Conservation (phyloP, 2,113 vertebrate species). For the Phocoena phocoena region DNA sequence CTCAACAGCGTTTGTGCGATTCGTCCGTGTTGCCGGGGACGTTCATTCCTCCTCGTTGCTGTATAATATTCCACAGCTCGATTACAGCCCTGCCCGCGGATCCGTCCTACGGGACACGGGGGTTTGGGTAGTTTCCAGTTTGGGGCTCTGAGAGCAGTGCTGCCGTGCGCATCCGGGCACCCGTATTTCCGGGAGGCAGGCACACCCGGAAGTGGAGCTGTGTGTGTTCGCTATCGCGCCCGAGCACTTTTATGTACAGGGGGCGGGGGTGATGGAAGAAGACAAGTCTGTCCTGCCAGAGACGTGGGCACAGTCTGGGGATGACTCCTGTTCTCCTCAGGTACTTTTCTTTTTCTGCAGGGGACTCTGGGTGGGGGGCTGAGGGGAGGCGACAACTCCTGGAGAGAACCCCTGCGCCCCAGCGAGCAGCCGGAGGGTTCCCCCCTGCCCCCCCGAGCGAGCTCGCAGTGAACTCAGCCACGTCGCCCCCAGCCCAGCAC, state of each 20-base stretch:
- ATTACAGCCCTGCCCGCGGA: rapidly evolving
- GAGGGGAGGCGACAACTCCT: background rate
- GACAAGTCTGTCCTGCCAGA: background rate
- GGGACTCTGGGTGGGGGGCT: background rate
- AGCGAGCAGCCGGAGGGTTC: background rate
- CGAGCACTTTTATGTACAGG: rapidly evolving
- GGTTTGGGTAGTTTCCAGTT: background rate
- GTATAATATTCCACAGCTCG: rapidly evolving
- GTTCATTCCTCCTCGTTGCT: rapidly evolving
- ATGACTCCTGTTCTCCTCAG: background rate
- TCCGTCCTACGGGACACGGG: background rate
- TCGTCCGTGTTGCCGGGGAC: rapidly evolving
- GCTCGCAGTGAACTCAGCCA: background rate
- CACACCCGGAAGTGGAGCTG: rapidly evolving
- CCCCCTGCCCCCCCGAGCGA: background rate
- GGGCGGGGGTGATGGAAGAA: too few species aligned
- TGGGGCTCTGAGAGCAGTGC: background rate
- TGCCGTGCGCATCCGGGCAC: rapidly evolving
- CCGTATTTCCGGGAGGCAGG: rapidly evolving
- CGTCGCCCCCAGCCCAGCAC: background rate
- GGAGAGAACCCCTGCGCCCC: background rate
- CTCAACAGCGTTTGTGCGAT: rapidly evolving
- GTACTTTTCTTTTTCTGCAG: background rate
- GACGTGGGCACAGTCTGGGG: background rate
- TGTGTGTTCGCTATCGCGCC: rapidly evolving